phyloP scores from a whole-genome alignment of 1,140 invertebrate species.

The Brachystomella parvula region DNA sequence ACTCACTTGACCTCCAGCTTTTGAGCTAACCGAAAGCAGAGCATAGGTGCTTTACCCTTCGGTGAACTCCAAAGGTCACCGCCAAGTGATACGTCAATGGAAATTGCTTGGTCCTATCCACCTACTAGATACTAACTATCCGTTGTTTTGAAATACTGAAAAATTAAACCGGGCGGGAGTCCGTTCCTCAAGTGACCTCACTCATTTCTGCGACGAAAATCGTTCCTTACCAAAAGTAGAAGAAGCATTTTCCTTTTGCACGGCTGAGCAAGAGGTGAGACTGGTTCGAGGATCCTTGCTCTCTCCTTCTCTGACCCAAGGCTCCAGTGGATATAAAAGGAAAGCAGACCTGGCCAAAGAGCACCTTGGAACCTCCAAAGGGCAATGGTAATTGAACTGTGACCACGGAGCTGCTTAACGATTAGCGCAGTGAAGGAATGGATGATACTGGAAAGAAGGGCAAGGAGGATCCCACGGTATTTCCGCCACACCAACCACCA shows the following conservation, averaged over 20 bases:
- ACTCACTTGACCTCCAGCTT: neutral
- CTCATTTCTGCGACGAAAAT: too few species aligned
- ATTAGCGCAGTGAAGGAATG: constrained; percentile 45
- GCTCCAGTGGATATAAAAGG: constrained; percentile 33
- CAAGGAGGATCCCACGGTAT: constrained; percentile 39
- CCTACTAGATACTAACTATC: too few species aligned
- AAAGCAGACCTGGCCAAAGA: constrained; percentile 41
- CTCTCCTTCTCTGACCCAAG: neutral
- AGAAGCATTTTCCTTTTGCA: neutral
- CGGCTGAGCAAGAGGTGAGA: neutral
- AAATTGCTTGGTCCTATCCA: too few species aligned
- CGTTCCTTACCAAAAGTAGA: neutral
- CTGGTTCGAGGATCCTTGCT: neutral
- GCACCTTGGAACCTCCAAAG: constrained; percentile 44
- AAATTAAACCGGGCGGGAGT: too few species aligned
- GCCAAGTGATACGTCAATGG: too few species aligned
- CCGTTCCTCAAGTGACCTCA: too few species aligned
- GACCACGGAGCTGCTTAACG: constrained; percentile 42
- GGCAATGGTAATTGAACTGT: constrained; percentile 43
- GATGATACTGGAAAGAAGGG: constrained; percentile 41
- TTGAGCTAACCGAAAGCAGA: too few species aligned
- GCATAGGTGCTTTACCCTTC: too few species aligned
- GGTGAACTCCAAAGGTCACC: too few species aligned
- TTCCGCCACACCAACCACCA: neutral
- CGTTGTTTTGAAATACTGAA: too few species aligned